Conservation (phyloP, 2,888 invertebrate genomes). For the Platerodrilus igneus region DNA sequence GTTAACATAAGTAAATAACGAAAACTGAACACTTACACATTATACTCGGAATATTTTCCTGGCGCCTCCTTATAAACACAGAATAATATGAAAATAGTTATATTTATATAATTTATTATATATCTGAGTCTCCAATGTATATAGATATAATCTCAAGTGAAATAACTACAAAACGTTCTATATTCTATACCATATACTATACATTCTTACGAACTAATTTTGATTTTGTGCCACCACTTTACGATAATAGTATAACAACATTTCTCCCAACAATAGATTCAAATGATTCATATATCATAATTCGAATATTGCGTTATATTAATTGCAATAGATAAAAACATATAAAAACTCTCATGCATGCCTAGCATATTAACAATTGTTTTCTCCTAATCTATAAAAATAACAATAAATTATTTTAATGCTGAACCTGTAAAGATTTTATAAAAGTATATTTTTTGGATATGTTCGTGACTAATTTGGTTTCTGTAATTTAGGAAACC, state of each 20-base stretch:
- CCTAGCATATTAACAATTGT: too few species aligned
- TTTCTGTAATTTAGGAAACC: too few species aligned
- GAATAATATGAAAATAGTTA: constrained; percentile 45
- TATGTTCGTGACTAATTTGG: too few species aligned
- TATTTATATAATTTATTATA: constrained; percentile 41
- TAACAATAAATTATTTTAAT: too few species aligned
- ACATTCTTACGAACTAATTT: constrained; percentile 44
- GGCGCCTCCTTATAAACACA: constrained; percentile 38
- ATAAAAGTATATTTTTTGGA: too few species aligned
- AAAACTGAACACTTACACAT: constrained; percentile 41
- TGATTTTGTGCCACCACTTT: constrained; percentile 46
- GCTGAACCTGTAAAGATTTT: too few species aligned
- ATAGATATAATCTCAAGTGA: constrained; percentile 45
- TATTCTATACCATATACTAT: constrained; percentile 42
- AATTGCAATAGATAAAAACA: too few species aligned
- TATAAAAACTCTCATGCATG: too few species aligned
- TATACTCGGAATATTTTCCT: constrained; percentile 36
- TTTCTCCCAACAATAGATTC: constrained; percentile 34
- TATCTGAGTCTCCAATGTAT: constrained; percentile 45
- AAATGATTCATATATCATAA: constrained; percentile 22
- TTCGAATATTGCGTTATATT: constrained; percentile 7
- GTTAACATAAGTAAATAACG: constrained; percentile 41
- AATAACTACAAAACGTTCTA: constrained; percentile 44
- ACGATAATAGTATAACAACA: constrained; percentile 33
- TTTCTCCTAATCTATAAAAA: too few species aligned